These are phyloP conservation scores for Tetramorium simillimum DNA, from an alignment of 1,140 invertebrate species.

Conservation along the genomic window DNA sequence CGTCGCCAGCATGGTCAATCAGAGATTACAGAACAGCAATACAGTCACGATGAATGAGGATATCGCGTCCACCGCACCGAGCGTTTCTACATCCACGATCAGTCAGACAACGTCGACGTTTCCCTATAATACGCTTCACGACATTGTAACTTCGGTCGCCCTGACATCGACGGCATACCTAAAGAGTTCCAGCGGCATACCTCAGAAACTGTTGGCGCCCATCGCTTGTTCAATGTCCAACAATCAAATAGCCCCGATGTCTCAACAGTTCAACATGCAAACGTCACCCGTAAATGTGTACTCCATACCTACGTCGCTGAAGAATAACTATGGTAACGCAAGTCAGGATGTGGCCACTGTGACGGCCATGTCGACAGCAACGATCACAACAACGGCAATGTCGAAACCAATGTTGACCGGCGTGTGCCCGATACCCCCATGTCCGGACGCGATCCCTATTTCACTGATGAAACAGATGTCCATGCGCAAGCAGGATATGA, in stretches of 20 bases:
- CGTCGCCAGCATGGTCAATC: background rate
- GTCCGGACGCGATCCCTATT: conserved; percentile 83
- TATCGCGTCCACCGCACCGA: conserved; percentile 19
- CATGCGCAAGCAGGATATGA: conserved; percentile 79
- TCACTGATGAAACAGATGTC: conserved; percentile 80
- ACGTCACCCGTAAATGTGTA: conserved; percentile 79
- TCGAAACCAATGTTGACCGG: conserved; percentile 60
- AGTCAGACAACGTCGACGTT: conserved; percentile 67
- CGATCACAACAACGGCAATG: background rate
- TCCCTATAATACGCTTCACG: conserved; percentile 79
- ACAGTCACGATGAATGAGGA: conserved; percentile 3
- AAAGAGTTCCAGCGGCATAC: conserved; percentile 26
- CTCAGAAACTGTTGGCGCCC: background rate
- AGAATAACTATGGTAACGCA: conserved; percentile 70
- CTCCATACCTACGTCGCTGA: conserved; percentile 72
- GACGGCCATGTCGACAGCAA: conserved; percentile 21
- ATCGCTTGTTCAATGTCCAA: conserved; percentile 30
- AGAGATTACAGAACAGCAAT: conserved; percentile 34
- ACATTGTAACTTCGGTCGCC: conserved; percentile 78
- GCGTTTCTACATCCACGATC: conserved; percentile 31
- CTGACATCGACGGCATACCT: conserved; percentile 30
- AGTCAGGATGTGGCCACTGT: conserved; percentile 15
- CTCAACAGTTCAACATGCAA: conserved; percentile 75
- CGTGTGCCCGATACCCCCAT: conserved; percentile 79
- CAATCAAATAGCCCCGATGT: conserved; percentile 28